Percentiles rank a stretch among this genome's conserved stretches.
Evolutionary conservation across 2,888 invertebrate genomes (phyloP).

Genomic region (Apamea sordens): DNA sequence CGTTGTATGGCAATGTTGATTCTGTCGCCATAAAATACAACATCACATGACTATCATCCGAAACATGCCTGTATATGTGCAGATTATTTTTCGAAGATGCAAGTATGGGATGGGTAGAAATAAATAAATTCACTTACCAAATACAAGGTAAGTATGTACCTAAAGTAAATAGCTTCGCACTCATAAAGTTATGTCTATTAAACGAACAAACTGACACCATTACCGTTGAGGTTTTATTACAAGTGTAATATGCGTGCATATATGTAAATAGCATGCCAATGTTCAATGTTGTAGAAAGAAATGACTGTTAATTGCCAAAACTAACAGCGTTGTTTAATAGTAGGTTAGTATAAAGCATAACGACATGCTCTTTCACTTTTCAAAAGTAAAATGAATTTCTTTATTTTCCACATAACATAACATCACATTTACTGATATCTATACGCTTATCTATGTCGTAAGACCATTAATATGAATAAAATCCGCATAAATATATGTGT

Average conservation of each 20-base stretch:
- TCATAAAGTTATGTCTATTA: not conserved
- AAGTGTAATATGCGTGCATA: conserved; percentile 44
- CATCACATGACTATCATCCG: not conserved
- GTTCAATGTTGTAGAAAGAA: no score
- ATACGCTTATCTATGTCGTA: conserved; percentile 24
- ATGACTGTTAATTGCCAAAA: conserved; percentile 53
- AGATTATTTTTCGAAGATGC: not conserved
- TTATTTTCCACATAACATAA: conserved; percentile 39
- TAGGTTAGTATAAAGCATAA: conserved; percentile 34
- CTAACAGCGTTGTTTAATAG: conserved; percentile 50
- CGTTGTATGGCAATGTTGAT: not conserved
- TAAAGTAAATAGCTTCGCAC: conserved; percentile 5
- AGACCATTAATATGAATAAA: conserved; percentile 39
- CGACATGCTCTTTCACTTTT: conserved; percentile 60
- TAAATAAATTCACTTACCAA: not conserved
- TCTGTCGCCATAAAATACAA: not conserved
- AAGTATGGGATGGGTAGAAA: not conserved
- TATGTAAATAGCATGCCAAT: conserved; percentile 52
- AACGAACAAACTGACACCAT: conserved; percentile 25
- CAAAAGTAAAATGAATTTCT: conserved; percentile 53
- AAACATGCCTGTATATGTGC: no score
- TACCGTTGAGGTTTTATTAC: conserved; percentile 21
- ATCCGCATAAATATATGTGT: conserved; percentile 33
- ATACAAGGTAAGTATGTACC: not conserved
- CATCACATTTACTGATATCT: conserved; percentile 12